Base-by-base conservation (phyloP, 2,113 vertebrate species). In the Pygoscelis adeliae region DNA sequence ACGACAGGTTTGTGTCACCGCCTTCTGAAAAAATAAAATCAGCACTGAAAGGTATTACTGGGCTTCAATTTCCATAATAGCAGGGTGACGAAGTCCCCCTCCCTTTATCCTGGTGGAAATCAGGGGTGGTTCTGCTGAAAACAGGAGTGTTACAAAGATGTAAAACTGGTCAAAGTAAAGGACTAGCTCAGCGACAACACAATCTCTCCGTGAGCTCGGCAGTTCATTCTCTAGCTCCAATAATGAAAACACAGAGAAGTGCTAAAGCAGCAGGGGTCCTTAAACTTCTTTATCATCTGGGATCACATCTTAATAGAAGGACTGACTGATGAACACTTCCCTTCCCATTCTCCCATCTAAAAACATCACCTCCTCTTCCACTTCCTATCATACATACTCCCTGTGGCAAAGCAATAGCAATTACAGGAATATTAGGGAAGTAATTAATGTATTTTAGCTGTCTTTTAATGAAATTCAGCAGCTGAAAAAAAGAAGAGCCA, bases 371-470 rank as follows among this genome's bases (percentile, higher is more conserved):
- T 94, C 74, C 74, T 89, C 72, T 93, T 79, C 74, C 52, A 85
- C 84, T 97, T 96, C 82, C 83, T 85, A 46, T 83, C 47, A 22
- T 67, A 55, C 67, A 91, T 87, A 62, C 81, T 95, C 89, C 73
- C 87, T 55, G n/a, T 95, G 96, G 81, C 96, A 96, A 96, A 89
- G 89, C 66, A 90, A 73, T 46, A 95, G 58, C 78, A 93, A 96
- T 96, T 96, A 95, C 62, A 71, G 66, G 76, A 95, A 80, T 96
- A 91, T 91, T 90, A 94, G 81, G 81, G 91, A 93, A 96, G 87
- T 90, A 96, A 97, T 97, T 95, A 93, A 91, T 86, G 79, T 50
- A 81, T 96, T 97, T 94, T 92, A 95, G 55, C 58, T 22, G 5
- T 52, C 58, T 94, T 95, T 87, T 94, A 94, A 95, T 94, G 94